Evolutionary conservation across 2,113 vertebrate genomes (phyloP).

Genomic region (Chloropsis hardwickii): DNA sequence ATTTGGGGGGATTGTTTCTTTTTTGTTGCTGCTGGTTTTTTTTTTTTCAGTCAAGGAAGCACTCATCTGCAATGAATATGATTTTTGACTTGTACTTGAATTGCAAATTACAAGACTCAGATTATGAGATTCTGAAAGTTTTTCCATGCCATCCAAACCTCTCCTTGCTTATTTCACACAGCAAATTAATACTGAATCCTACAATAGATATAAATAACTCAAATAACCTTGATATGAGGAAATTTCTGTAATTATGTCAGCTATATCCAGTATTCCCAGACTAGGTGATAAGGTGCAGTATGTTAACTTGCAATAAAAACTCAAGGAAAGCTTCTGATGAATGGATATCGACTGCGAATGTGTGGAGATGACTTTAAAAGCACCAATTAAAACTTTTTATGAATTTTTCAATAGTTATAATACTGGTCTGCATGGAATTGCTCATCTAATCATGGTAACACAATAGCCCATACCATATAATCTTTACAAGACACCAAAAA

Average conservation of each 20-base stretch:
- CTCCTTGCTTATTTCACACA: not conserved
- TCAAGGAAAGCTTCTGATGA: not conserved
- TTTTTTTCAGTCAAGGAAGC: not conserved
- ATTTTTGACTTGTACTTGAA: not conserved
- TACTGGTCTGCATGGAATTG: not conserved
- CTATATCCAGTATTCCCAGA: not conserved
- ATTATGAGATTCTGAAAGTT: not conserved
- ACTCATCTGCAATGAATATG: not conserved
- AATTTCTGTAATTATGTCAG: not conserved
- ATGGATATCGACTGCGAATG: rapidly evolving
- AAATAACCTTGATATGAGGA: not conserved
- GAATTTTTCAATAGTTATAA: not conserved
- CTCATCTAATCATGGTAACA: not conserved
- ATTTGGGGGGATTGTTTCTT: not conserved
- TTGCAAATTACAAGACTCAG: not conserved
- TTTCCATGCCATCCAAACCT: not conserved
- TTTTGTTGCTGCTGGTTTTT: not conserved
- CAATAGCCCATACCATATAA: not conserved
- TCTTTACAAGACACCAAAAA: not conserved
- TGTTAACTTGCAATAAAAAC: not conserved
- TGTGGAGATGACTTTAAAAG: not conserved
- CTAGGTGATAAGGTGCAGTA: not conserved
- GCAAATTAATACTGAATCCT: not conserved
- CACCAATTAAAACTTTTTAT: not conserved
- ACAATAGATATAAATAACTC: not conserved